Percentiles rank a stretch among this genome's conserved stretches.
Evolutionary conservation across 92 coral and sea anemone species (phyloP).

Genomic region (Heteractis magnifica): DNA sequence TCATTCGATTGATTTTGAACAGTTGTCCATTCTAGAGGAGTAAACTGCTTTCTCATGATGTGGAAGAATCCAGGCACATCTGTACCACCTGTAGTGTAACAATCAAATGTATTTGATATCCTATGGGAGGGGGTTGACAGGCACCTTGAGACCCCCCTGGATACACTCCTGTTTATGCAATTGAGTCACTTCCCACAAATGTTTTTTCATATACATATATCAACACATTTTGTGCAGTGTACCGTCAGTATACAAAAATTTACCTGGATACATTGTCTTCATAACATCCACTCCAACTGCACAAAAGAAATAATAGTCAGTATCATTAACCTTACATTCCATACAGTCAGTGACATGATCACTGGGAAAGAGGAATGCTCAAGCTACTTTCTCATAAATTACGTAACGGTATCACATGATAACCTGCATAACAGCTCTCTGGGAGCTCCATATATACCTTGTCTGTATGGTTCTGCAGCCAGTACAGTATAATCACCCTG

Average conservation of each 20-base stretch:
- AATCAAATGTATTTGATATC: background rate
- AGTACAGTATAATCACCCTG: constrained; percentile 45
- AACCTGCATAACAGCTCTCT: no score
- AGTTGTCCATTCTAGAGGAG: constrained; percentile 79
- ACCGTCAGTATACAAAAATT: background rate
- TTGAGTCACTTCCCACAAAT: no score
- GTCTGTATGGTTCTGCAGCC: constrained; percentile 70
- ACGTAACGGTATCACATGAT: no score
- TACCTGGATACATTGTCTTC: constrained; percentile 85
- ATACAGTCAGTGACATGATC: no score
- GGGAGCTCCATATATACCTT: constrained; percentile 40
- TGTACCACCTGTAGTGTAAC: constrained; percentile 52
- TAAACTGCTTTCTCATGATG: constrained; percentile 93
- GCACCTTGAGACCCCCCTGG: no score
- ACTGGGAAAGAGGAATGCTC: no score
- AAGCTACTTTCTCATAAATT: no score
- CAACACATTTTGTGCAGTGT: background rate
- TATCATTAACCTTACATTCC: background rate
- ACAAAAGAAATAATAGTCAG: background rate
- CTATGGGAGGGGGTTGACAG: no score
- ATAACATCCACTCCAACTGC: constrained; percentile 93
- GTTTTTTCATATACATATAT: no score
- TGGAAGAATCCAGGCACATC: constrained; percentile 74
- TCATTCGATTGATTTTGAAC: constrained; percentile 66
- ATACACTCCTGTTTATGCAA: no score